These are phyloP conservation scores for Chascanopsetta lugubris DNA, from an alignment of 2,113 vertebrate species.

Conservation along the genomic window DNA sequence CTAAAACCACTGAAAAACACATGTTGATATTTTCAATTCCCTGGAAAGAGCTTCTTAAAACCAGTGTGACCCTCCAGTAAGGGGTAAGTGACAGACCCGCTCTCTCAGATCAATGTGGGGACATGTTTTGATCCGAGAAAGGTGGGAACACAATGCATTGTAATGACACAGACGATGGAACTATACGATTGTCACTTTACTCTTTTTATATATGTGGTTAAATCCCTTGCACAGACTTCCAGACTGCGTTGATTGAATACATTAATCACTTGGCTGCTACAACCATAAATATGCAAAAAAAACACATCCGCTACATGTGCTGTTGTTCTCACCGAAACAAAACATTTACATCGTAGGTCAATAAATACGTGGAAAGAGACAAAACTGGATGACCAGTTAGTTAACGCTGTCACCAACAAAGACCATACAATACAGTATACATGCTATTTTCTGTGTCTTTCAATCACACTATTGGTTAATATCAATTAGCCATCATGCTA, in stretches of 20 bases:
- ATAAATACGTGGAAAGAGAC: not conserved
- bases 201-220: too few relatives aligned
- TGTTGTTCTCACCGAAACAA: not conserved
- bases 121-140: not conserved
- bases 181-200: too few relatives aligned
- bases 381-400: not conserved
- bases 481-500: slow-evolving; percentile 61
- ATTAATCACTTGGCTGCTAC: not conserved
- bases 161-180: too few relatives aligned
- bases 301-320: not conserved
- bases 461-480: slow-evolving; percentile 8
- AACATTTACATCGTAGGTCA: not conserved
- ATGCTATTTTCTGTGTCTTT: not conserved
- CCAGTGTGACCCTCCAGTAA: not conserved
- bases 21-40: too few relatives aligned
- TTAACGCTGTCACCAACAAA: rapidly evolving
- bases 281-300: not conserved
- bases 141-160: too few relatives aligned
- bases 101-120: not conserved
- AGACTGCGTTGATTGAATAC: not conserved
- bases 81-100: not conserved
- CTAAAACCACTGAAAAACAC: too few relatives aligned
- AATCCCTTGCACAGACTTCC: not conserved
- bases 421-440: not conserved
- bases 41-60: too few relatives aligned